phyloP scores from a whole-genome alignment of 2,888 invertebrate species.

The Helicoverpa assulta region DNA sequence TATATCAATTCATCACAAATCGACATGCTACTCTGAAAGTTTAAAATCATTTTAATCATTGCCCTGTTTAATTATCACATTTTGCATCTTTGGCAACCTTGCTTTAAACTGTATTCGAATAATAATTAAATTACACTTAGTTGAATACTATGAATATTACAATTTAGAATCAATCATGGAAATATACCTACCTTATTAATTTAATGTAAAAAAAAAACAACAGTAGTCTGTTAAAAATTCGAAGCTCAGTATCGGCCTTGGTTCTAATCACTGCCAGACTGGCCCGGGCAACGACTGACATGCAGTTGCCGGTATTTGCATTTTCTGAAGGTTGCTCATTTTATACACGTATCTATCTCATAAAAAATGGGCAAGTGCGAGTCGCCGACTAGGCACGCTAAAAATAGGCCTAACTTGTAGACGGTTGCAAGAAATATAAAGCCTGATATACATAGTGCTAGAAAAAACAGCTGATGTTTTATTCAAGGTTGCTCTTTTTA shows the following conservation, averaged over 20 bases:
- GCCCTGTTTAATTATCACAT: no score
- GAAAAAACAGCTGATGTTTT: conserved; percentile 10
- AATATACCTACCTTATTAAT: conserved; percentile 26
- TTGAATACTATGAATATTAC: background rate
- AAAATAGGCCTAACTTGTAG: conserved; percentile 18
- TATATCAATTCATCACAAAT: no score
- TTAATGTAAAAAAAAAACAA: conserved; percentile 30
- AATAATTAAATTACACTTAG: no score
- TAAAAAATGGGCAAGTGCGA: conserved; percentile 43
- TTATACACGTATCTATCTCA: conserved; percentile 48
- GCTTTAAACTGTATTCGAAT: no score
- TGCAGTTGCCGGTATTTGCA: conserved; percentile 63
- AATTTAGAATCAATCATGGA: no score
- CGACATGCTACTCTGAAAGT: no score
- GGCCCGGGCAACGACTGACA: conserved; percentile 58
- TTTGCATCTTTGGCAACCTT: no score
- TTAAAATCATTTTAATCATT: no score
- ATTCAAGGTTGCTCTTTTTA: background rate
- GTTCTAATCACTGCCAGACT: conserved; percentile 61
- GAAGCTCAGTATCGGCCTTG: conserved; percentile 52
- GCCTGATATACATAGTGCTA: background rate
- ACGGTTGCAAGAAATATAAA: background rate
- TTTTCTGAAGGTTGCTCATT: conserved; percentile 58
- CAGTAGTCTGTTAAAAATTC: conserved; percentile 41
- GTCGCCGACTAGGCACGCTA: conserved; percentile 5